A percentile compares a stretch with the other conserved stretches of the same genome.
Evolutionary conservation across 2,113 vertebrate species (phyloP).

Genomic region (Brachyhypopomus occidentalis): DNA sequence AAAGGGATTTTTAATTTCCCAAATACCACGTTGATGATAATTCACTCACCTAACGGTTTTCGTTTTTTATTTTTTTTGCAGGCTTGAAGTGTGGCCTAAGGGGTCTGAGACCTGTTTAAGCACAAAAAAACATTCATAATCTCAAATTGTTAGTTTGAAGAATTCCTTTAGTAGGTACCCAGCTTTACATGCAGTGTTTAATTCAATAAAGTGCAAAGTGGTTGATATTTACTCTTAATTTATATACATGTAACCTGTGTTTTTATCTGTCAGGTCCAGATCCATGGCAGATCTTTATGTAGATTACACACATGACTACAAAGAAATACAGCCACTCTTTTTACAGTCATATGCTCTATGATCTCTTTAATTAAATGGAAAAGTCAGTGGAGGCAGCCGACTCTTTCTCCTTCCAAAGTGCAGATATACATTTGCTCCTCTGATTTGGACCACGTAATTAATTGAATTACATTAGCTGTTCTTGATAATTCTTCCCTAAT

Average conservation of each 20-base stretch:
- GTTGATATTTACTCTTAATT: too few species aligned
- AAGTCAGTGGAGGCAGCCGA: too few species aligned
- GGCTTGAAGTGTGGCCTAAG: background rate
- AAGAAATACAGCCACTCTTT: too few species aligned
- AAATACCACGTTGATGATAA: background rate
- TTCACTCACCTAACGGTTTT: constrained; percentile 28
- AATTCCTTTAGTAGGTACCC: background rate
- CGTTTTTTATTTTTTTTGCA: background rate
- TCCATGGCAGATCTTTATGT: too few species aligned
- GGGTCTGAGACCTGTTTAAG: background rate
- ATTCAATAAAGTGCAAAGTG: too few species aligned
- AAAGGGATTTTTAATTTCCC: background rate
- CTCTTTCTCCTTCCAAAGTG: constrained; percentile 11
- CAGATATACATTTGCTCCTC: constrained; percentile 36
- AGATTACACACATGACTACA: too few species aligned
- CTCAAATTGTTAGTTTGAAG: background rate
- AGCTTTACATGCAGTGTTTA: background rate
- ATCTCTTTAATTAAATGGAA: too few species aligned
- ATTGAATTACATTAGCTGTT: constrained; percentile 44
- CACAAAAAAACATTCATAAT: background rate
- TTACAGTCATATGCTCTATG: too few species aligned
- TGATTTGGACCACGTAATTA: constrained; percentile 41
- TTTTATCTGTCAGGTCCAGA: too few species aligned
- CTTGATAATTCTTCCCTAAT: constrained; percentile 48
- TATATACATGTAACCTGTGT: too few species aligned